Evolutionary conservation across 2,113 vertebrate genomes (phyloP), one percentile per base, ranked within the genome.

Genomic region (Hystrix brachyura): DNA sequence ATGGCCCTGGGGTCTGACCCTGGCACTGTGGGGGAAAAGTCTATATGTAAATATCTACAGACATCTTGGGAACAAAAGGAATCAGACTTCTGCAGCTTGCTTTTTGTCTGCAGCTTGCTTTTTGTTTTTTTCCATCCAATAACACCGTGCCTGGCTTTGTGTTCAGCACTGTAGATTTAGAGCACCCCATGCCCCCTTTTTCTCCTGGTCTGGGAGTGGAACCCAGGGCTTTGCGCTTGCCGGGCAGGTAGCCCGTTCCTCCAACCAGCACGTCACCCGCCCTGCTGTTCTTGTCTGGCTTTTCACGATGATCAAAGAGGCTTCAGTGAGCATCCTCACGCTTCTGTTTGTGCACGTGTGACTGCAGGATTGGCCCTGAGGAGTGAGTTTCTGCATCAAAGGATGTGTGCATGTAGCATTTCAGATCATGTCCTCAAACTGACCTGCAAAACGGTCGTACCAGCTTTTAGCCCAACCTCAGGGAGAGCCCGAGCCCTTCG

Each of bases 301-400:
- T 38, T 29, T 19, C 43, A 3, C 25, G 1, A 14, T 2, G 79
- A 14, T 10, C 67, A 1, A 0, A 0, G 9, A 78, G 71, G 53
- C 53, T 4, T 1, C 0, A 0, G 2, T 1, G 32, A 18, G 1
- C 23, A 38, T 27, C 43, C 1, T 32, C 11, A 3, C 11, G 0
- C 27, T 1, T 53, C 1, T 1, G 2, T 17, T 0, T 9, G n/a
- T 21, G 87, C 11, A 0, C 1, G 0, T 7, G 17, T 21, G 87
- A 29, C 17, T 17, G 25, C 17, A 1, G 7, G 10, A 1, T 25
- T 5, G 46, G 18, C 51, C 32, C 14, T 14, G 6, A 10, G 64
- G 43, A 23, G 64, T 6, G 13, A n/a, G 8, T 53, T 60, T 43
- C 34, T 34, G 62, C 51, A 2, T 51, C 43, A 5, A 1, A 34